Evolutionary conservation across 2,888 invertebrate genomes (phyloP), one percentile per base, ranked within the genome.

Genomic region (Brachyptera risi): DNA sequence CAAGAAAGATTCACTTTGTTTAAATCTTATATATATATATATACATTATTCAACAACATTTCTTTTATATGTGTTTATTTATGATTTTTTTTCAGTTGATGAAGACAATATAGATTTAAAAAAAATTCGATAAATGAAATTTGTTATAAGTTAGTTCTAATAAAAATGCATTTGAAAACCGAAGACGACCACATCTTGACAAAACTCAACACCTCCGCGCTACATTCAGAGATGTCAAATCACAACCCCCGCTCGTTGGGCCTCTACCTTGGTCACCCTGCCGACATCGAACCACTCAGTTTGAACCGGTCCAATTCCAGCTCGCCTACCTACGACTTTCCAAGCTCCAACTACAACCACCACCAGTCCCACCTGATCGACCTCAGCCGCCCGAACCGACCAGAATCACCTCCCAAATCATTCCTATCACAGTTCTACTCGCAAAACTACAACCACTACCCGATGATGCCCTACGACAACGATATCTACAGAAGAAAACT

Each of bases 321-420:
- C 21, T 54, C 54, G n/a, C 54, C 54, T 7, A 37, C 54, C 21
- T 54, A 54, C 54, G 54, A 54, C 54, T 54, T 54, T 37, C 54
- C 54, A 15, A n/a, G 37, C 21, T 35, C 54, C 17, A 21, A 35
- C 23, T 54, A 54, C 54, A 54, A 54, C 17, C 15, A 3, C 21
- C 44, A 44, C 19, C 11, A 15, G 19, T 2, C 57, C 13, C 56
- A 54, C 11, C 37, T 56, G 5, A 56, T 58, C 15, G 62, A 59
- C 56, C 23, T 59, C 38, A 58, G 58, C 26, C 31, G 58, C 2
- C 21, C 59, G 4, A 9, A 26, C 1, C 19, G 13, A 7, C 15
- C 47, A 11, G 35, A 47, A 3, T 21, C 35, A 15, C 60, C 56
- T n/a, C 15, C 37, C 38, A 54, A 54, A 19, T 31, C 31, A 13